Evolutionary conservation across 2,888 invertebrate genomes (phyloP), one percentile per base, ranked within the genome.

Genomic region (Hyposoter didymator): DNA sequence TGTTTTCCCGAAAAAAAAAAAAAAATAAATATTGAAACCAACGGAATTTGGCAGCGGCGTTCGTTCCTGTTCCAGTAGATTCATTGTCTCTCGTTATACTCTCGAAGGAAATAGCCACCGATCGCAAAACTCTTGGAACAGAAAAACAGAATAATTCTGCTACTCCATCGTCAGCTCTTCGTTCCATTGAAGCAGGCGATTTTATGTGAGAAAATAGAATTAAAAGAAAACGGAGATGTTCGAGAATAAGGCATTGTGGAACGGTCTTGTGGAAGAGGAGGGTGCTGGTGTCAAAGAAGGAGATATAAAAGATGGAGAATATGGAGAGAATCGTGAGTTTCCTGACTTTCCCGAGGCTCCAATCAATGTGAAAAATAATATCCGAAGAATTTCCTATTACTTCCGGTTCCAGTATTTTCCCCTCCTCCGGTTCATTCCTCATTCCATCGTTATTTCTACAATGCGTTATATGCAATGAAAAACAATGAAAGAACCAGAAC

Each of bases 341-440:
- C 14, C 62, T 64, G 49, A 47, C 35, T 67, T 32, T 17, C n/a
- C 28, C 17, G 47, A 55, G 62, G 52, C 39, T 55, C 55, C 66
- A 47, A 49, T 66, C 39, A 87, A 86, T 81, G 85, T 81, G 84
- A 55, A 87, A 74, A 89, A 88, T 89, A 89, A 89, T 89, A 87
- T 87, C 86, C 84, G 80, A 88, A 87, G 89, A 89, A 88, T 90
- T 88, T 90, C 89, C 88, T 75, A 89, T 89, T 87, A 88, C 87
- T 76, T 80, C 75, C 72, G 78, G 70, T 80, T 64, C 69, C 19
- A 39, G 67, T 52, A 55, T 47, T n/a, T 43, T 62, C 43, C 62
- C 43, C 47, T 72, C 45, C 28, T 32, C 10, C 62, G 35, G 45
- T 32, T 78, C 10, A 52, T 74, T 47, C 45, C 45, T 67, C 52